Base-by-base conservation (phyloP, 2,888 invertebrate genomes). In the Trichopoda pennipes region DNA sequence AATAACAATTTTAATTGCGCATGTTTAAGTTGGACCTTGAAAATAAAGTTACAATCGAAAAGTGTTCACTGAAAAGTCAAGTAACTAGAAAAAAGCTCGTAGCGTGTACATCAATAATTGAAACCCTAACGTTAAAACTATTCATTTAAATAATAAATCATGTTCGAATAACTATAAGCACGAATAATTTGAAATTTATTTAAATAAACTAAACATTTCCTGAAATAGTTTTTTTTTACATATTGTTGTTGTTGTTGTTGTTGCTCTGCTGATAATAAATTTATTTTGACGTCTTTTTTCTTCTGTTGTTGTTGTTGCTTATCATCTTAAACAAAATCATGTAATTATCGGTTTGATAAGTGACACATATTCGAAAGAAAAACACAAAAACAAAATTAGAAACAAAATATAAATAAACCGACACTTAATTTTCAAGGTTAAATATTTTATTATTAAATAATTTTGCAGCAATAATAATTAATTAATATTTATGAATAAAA, bases 351-450 rank as follows among this genome's bases (percentile, higher is more conserved):
- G 44, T 38, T 70, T 80, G 58, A 70, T 70, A 75, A 75, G 58
- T 70, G 60, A 66, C 64, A 73, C 38, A 73, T 72, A 19, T 66
- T 38, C 16, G 2, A 42, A 42, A 42, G 16, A 42, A 42, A 14
- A 12, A 42, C 12, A 42, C 9, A 42, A 42, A 42, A 42, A 42
- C 12, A 42, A n/a, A n/a, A 42, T 16, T 16, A 2, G 42, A 42
- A 12, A 16, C 14, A 42, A 16, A 69, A 21, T 42, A 51, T 21
- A 19, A 56, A 21, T 35, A 12, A 38, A 47, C 19, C 9, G 21
- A 19, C 32, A 47, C n/a, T 14, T 21, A 4, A 16, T n/a, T 56
- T 82, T 83, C 75, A 76, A 79, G 79, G 79, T 73, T 23, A 44
- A 21, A n/a, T 23, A 44, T 77, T 58, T 73, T 68, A 74, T 58